Conservation (phyloP, 2,888 invertebrate genomes). For the Nomada hirtipes region DNA sequence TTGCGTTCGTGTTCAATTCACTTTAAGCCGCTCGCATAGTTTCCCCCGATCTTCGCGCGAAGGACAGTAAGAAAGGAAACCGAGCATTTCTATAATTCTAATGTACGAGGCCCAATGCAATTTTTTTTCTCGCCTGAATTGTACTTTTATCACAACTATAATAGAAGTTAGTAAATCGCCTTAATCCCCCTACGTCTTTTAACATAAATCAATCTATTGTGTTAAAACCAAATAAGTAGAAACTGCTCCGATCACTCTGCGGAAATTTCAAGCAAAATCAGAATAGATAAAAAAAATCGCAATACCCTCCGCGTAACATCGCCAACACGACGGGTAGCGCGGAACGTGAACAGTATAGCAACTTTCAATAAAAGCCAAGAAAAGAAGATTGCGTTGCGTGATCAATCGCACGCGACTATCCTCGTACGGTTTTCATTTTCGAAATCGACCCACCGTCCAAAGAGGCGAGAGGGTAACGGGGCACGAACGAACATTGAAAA, state of each 20-base stretch:
- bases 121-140: too few relatives aligned
- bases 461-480: not conserved
- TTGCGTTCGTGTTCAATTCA: not conserved
- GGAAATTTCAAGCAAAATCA: not conserved
- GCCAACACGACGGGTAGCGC: not conserved
- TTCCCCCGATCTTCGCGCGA: not conserved
- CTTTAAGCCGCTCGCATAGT: constrained; percentile 10
- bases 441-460: constrained; percentile 4
- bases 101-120: too few relatives aligned
- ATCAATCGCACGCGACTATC: not conserved
- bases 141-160: too few relatives aligned
- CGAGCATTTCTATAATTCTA: too few relatives aligned
- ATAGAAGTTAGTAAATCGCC: too few relatives aligned
- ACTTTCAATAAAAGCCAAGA: constrained; percentile 33
- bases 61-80: not conserved
- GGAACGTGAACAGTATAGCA: not conserved
- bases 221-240: not conserved
- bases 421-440: constrained; percentile 34
- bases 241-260: not conserved
- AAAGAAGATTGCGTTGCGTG: constrained; percentile 23
- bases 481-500: constrained; percentile 16
- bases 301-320: constrained; percentile 12
- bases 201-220: too few relatives aligned
- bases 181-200: too few relatives aligned
- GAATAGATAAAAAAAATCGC: constrained; percentile 6